Conservation (phyloP, 2,888 invertebrate genomes). For the Drosophila phalerata region DNA sequence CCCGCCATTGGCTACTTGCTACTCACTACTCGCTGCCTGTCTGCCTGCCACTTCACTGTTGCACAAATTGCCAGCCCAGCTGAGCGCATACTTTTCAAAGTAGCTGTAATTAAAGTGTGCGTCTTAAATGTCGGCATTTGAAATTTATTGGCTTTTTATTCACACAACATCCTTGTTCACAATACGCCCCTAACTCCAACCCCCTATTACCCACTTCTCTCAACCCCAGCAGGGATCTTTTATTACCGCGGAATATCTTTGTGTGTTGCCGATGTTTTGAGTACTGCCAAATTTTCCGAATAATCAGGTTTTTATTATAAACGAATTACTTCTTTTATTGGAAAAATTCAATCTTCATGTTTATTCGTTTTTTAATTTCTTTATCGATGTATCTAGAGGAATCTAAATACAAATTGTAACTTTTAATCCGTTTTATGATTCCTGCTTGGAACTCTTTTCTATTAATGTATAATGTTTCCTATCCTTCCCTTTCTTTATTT, state of each 20-base stretch:
- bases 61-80: slow-evolving; percentile 50
- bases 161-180: slow-evolving; percentile 46
- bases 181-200: neutral
- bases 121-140: slow-evolving; percentile 76
- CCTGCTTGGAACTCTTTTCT: too few relatives aligned
- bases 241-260: neutral
- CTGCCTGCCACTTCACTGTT: slow-evolving; percentile 20
- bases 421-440: neutral
- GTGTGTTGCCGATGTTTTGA: neutral
- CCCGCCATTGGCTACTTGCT: neutral
- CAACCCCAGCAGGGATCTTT: slow-evolving; percentile 2
- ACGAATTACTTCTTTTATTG: neutral
- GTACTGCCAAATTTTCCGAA: slow-evolving; percentile 12
- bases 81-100: slow-evolving; percentile 48
- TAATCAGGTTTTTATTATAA: neutral
- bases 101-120: slow-evolving; percentile 79
- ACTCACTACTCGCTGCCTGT: neutral
- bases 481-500: too few relatives aligned
- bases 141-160: slow-evolving; percentile 79
- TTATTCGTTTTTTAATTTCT: too few relatives aligned
- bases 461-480: too few relatives aligned
- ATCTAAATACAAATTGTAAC: neutral
- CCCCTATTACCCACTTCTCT: neutral
- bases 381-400: too few relatives aligned
- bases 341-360: too few relatives aligned